Evolutionary conservation across 2,113 vertebrate genomes (phyloP).

Genomic region (Pelecanus crispus): DNA sequence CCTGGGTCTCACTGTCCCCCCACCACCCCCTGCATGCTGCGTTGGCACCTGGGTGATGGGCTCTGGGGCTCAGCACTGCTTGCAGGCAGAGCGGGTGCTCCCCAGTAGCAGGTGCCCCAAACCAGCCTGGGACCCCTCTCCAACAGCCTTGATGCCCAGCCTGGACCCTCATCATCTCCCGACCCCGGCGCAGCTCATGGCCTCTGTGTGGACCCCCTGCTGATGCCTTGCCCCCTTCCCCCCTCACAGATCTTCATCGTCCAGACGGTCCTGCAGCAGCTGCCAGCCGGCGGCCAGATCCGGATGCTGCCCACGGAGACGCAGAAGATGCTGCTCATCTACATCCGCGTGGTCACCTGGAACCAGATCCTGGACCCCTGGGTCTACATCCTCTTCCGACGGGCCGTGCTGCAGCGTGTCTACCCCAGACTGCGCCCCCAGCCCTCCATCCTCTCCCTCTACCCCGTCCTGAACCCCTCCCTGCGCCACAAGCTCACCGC

Average conservation of each 20-base stretch:
- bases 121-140: neutral
- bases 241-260: conserved; percentile 83
- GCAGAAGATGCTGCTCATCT: conserved; percentile 78
- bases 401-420: conserved; percentile 81
- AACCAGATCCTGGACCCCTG: conserved; percentile 98
- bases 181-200: neutral
- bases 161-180: neutral
- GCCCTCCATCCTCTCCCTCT: conserved; percentile 71
- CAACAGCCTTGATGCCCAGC: neutral
- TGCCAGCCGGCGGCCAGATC: neutral
- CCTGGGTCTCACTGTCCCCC: rapidly evolving
- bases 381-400: conserved; percentile 94
- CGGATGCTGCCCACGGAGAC: conserved; percentile 11
- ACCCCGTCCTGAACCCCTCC: conserved; percentile 66
- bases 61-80: neutral
- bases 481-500: conserved; percentile 68
- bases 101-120: neutral
- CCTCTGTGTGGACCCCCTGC: neutral
- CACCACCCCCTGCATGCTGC: neutral
- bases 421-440: conserved; percentile 72
- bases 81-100: neutral
- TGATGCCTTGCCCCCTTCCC: neutral
- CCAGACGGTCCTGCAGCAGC: conserved; percentile 71
- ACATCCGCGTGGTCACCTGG: conserved; percentile 90
- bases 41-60: neutral